Evolutionary conservation across 1,140 invertebrate genomes (phyloP).

Genomic region (Monochamus saltuarius): DNA sequence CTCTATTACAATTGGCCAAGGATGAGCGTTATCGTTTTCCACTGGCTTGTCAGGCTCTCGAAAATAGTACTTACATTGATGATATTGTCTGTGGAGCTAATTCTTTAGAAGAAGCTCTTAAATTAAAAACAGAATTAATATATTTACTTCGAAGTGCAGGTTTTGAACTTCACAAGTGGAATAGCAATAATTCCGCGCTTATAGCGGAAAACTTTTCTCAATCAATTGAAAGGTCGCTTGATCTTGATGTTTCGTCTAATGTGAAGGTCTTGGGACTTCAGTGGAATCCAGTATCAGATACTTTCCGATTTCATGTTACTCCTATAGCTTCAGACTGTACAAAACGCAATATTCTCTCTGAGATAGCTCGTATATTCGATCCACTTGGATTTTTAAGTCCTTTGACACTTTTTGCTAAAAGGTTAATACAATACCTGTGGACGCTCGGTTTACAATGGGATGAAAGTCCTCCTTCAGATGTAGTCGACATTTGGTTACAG

Average conservation of each 20-base stretch:
- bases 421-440: conserved; percentile 47
- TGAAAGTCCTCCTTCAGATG: conserved; percentile 30
- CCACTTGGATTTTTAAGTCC: conserved; percentile 47
- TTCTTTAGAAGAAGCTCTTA: not conserved
- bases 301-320: conserved; percentile 1
- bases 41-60: conserved; percentile 10
- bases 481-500: conserved; percentile 34
- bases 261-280: conserved; percentile 12
- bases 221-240: not conserved
- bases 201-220: not conserved
- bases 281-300: conserved; percentile 2
- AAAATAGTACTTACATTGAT: conserved; percentile 35
- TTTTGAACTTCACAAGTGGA: conserved; percentile 6
- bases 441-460: conserved; percentile 43
- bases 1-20: conserved; percentile 33
- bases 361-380: conserved; percentile 41
- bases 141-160: not conserved
- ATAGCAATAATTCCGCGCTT: conserved; percentile 3
- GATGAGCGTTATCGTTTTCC: conserved; percentile 27
- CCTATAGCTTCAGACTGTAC: conserved; percentile 20
- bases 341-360: conserved; percentile 42
- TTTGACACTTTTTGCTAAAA: conserved; percentile 41
- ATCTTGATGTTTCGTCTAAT: not conserved
- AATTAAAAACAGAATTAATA: not conserved
- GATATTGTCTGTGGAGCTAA: conserved; percentile 1